Percentiles rank a stretch among this genome's conserved stretches.
Evolutionary conservation across 2,888 invertebrate genomes (phyloP).

Genomic region (Cantharis lateralis): DNA sequence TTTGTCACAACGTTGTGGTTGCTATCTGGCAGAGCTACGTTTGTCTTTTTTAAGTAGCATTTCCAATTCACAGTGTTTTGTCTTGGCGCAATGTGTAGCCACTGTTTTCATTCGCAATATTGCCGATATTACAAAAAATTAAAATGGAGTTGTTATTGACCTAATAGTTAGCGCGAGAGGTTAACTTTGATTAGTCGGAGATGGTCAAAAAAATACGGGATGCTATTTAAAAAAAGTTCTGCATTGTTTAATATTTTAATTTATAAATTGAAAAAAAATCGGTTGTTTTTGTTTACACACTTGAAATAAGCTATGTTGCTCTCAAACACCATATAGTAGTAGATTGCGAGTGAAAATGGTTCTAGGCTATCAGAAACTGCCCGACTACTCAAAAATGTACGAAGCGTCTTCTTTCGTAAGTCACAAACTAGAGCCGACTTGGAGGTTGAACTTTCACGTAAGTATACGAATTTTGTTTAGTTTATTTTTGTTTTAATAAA

Average conservation of each 20-base stretch:
- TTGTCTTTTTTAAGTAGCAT: not conserved
- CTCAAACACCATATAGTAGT: conserved; percentile 25
- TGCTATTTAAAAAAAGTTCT: not conserved
- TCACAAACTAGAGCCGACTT: conserved; percentile 78
- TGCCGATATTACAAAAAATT: not conserved
- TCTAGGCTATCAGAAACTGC: conserved; percentile 96
- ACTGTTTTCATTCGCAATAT: not conserved
- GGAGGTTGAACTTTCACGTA: conserved; percentile 92
- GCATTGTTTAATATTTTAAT: not conserved
- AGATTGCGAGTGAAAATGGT: conserved; percentile 46
- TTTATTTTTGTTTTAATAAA: conserved; percentile 5
- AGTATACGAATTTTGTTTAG: conserved; percentile 60
- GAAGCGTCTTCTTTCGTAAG: conserved; percentile 85
- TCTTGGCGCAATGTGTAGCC: not conserved
- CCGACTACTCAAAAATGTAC: conserved; percentile 91
- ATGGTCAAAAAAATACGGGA: not conserved
- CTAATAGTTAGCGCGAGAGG: too few species aligned
- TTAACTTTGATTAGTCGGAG: too few species aligned
- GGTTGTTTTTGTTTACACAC: conserved; percentile 8
- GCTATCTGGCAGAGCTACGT: not conserved
- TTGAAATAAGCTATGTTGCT: conserved; percentile 13
- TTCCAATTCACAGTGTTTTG: not conserved
- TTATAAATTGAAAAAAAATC: not conserved
- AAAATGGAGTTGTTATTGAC: too few species aligned
- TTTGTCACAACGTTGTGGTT: not conserved